Conservation (phyloP, 2,113 vertebrate species). For the Vanacampus margaritifer region DNA sequence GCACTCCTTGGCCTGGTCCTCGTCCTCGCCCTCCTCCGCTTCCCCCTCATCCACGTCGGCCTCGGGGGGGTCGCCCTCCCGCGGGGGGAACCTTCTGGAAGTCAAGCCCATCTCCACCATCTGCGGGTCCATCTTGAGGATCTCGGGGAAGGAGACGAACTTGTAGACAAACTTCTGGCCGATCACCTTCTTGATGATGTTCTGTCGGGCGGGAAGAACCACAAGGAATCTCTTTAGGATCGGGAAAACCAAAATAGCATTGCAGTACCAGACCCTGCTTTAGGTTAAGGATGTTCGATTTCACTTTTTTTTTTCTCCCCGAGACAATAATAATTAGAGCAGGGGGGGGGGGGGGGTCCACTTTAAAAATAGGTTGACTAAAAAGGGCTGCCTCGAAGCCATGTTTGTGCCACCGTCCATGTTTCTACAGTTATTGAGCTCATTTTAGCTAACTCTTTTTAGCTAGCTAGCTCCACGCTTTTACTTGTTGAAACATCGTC, state of each 20-base stretch:
- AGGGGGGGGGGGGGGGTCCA: too few species aligned
- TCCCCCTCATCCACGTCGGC: slow-evolving; percentile 80
- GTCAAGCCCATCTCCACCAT: slow-evolving; percentile 85
- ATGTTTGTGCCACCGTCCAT: too few species aligned
- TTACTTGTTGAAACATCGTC: too few species aligned
- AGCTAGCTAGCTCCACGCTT: too few species aligned
- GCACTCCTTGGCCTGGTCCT: slow-evolving; percentile 78
- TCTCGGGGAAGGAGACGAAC: slow-evolving; percentile 95
- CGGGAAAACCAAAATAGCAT: neutral
- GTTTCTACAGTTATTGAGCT: too few species aligned
- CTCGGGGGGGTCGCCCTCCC: slow-evolving; percentile 76
- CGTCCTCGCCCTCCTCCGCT: slow-evolving; percentile 75
- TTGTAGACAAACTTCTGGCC: slow-evolving; percentile 98
- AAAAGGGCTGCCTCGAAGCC: too few species aligned
- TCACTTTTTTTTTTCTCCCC: too few species aligned
- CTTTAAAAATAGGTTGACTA: too few species aligned
- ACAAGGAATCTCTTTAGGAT: neutral
- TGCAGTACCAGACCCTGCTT: neutral
- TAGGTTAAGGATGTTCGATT: neutral
- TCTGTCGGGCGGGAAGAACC: slow-evolving; percentile 69
- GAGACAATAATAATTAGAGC: too few species aligned
- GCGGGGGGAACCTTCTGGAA: slow-evolving; percentile 79
- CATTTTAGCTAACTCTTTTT: too few species aligned
- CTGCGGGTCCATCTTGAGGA: slow-evolving; percentile 92
- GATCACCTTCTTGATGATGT: slow-evolving; percentile 98